These are phyloP conservation scores for Spilarctia lutea DNA, from an alignment of 2,888 invertebrate genomes.

Conservation along the genomic window DNA sequence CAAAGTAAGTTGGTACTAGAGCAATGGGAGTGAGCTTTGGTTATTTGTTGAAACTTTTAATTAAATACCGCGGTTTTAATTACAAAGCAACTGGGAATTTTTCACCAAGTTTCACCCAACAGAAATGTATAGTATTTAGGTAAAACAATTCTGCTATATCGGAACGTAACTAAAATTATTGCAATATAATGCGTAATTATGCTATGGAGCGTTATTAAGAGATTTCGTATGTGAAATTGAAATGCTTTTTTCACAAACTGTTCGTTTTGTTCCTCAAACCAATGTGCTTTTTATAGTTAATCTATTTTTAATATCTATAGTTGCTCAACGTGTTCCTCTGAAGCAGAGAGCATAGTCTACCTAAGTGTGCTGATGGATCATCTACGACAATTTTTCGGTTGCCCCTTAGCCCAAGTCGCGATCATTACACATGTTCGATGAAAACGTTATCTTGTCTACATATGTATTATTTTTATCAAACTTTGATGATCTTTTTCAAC, in stretches of 20 bases:
- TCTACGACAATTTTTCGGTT: too few species aligned
- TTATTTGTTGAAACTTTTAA: constrained; percentile 57
- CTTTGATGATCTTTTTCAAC: not conserved
- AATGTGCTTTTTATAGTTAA: not conserved
- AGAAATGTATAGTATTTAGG: constrained; percentile 22
- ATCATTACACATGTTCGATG: too few species aligned
- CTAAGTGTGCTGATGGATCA: not conserved
- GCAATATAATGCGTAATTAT: not conserved
- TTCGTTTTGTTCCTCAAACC: not conserved
- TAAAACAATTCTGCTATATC: constrained; percentile 25
- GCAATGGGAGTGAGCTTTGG: constrained; percentile 22
- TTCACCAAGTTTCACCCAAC: constrained; percentile 33
- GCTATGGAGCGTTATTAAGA: not conserved
- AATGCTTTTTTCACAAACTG: not conserved
- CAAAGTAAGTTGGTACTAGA: not conserved
- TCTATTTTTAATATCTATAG: not conserved
- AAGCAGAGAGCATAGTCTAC: not conserved
- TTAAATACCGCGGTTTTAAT: constrained; percentile 60
- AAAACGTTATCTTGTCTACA: too few species aligned
- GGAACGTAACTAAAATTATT: constrained; percentile 14
- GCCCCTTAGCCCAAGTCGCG: not conserved
- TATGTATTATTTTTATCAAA: not conserved
- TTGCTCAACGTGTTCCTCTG: not conserved
- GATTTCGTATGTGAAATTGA: not conserved
- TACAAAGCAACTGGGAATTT: constrained; percentile 49